These are phyloP conservation scores for Lepus americanus DNA, from an alignment of 2,113 vertebrate genomes.

Conservation along the genomic window DNA sequence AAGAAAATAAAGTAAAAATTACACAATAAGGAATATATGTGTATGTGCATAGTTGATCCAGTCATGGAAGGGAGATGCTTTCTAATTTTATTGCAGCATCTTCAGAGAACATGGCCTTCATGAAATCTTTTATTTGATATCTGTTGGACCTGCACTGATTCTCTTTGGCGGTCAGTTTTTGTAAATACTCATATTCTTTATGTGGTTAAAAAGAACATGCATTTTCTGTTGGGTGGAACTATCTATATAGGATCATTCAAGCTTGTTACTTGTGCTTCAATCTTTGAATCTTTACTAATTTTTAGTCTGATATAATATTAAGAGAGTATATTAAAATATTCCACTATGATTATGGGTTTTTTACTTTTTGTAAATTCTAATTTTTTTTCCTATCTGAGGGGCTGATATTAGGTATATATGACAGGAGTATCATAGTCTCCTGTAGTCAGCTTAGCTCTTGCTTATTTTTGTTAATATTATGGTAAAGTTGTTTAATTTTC, in stretches of 20 bases:
- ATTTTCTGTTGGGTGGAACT: background rate
- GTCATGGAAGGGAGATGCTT: background rate
- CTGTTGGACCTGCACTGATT: background rate
- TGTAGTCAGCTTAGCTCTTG: too few relatives aligned
- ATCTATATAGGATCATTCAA: background rate
- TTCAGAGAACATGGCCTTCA: background rate
- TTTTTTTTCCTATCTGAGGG: background rate
- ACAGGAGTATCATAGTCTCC: background rate
- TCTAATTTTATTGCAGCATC: background rate
- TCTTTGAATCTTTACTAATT: background rate
- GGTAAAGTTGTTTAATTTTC: too few relatives aligned
- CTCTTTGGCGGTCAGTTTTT: background rate
- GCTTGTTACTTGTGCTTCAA: background rate
- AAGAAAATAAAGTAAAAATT: background rate
- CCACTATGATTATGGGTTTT: background rate
- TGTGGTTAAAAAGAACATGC: background rate
- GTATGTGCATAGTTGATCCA: background rate
- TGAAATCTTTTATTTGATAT: background rate
- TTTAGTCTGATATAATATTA: background rate
- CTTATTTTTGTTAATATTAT: too few relatives aligned
- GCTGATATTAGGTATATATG: background rate
- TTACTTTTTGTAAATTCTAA: slow-evolving; percentile 10
- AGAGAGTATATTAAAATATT: background rate
- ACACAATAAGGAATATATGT: background rate
- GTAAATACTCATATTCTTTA: background rate